These are phyloP conservation scores for Drosophila phalerata DNA, from an alignment of 2,888 invertebrate species.

Conservation along the genomic window DNA sequence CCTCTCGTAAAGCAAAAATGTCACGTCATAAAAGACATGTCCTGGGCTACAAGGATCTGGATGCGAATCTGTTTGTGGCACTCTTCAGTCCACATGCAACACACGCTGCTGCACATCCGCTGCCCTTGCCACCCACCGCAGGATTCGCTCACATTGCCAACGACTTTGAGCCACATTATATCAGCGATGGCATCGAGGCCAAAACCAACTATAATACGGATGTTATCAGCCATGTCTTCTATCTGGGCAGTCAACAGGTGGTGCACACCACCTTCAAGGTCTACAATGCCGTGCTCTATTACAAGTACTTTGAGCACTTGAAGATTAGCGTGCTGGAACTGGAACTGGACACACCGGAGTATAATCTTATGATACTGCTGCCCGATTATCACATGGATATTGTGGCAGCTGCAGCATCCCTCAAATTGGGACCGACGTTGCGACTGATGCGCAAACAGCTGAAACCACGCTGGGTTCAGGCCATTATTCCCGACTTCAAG, in stretches of 20 bases:
- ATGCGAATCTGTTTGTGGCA: conserved; percentile 78
- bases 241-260: conserved; percentile 85
- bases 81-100: conserved; percentile 70
- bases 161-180: conserved; percentile 74
- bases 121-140: conserved; percentile 54
- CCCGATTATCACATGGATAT: conserved; percentile 89
- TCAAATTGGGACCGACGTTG: conserved; percentile 88
- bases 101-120: conserved; percentile 55
- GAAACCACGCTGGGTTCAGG: conserved; percentile 90
- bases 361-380: conserved; percentile 91
- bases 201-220: conserved; percentile 82
- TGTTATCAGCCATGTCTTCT: conserved; percentile 84
- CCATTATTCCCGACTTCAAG: conserved; percentile 92
- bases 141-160: conserved; percentile 66
- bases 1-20: conserved; percentile 33
- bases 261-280: conserved; percentile 89
- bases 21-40: conserved; percentile 75
- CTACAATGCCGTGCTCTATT: conserved; percentile 92
- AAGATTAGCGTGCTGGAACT: conserved; percentile 91
- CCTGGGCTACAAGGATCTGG: conserved; percentile 75
- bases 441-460: conserved; percentile 89
- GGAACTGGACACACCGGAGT: conserved; percentile 92
- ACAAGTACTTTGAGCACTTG: conserved; percentile 90
- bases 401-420: conserved; percentile 88
- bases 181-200: conserved; percentile 50